Base-by-base conservation (phyloP, 1,140 invertebrate genomes). In the Lepidostoma basale region DNA sequence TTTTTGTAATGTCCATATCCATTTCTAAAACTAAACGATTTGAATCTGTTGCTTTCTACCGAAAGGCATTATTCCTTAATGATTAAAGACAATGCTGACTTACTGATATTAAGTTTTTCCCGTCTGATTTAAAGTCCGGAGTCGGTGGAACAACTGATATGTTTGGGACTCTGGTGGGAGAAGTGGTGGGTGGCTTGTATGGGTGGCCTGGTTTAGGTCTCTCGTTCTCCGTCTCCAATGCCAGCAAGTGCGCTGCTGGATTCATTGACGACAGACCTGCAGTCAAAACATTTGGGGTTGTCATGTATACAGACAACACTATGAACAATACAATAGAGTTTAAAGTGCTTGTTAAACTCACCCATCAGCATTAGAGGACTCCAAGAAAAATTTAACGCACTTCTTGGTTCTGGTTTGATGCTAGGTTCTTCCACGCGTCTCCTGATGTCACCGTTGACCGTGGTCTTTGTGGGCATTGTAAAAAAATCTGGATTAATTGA, bases 61-160 rank as follows among this genome's bases (percentile, higher is more conserved):
- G n/a, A n/a, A n/a, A n/a, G n/a, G n/a, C n/a, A n/a, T n/a, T n/a
- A n/a, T n/a, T n/a, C n/a, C n/a, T n/a, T n/a, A n/a, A n/a, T n/a
- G n/a, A n/a, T n/a, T n/a, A n/a, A n/a, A n/a, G n/a, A n/a, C n/a
- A n/a, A n/a, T n/a, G n/a, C n/a, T n/a, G n/a, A 56, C 62, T 20
- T 40, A 67, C 64, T 23, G 52, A 45, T 9, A 25, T 59, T 42
- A 73, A 44, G 23, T 39, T 67, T 12, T 66, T 64, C 5, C 56
- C 28, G 63, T 76, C 76, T 62, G 76, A 74, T 74, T 79, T 82
- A 66, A 81, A 84, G 69, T 92, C 89, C 1, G 90, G 90, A 3
- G 90, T 92, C 10, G 91, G 89, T 47, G 91, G 90, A 18, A 90
- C 83, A 23, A 92, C 88, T 12, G 90, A 85, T 74, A 92, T 92